phyloP scores from a whole-genome alignment of 2,113 vertebrate species.

The Callospermophilus lateralis region DNA sequence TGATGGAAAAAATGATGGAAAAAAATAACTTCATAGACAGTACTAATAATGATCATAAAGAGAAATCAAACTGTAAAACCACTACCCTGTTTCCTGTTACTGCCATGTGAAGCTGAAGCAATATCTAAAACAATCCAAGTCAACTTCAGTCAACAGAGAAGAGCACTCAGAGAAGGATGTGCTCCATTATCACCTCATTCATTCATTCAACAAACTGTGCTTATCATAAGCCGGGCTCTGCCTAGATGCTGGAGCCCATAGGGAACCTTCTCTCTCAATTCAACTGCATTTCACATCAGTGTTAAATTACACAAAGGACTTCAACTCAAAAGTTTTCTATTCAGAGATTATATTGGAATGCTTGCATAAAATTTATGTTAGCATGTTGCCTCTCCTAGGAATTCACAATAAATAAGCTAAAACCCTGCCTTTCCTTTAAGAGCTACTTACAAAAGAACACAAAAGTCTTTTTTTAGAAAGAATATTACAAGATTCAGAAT shows the following conservation, averaged over 20 bases:
- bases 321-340: slow-evolving; percentile 50
- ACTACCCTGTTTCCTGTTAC: background rate
- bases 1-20: background rate
- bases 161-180: background rate
- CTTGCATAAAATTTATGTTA: background rate
- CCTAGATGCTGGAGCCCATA: background rate
- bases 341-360: background rate
- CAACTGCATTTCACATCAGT: background rate
- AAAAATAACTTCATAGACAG: background rate
- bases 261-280: background rate
- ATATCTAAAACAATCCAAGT: background rate
- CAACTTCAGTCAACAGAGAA: background rate
- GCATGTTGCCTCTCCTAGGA: background rate
- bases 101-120: background rate
- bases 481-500: background rate
- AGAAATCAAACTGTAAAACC: background rate
- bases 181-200: background rate
- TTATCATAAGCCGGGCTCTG: background rate
- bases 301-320: slow-evolving; percentile 23
- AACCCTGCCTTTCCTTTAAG: background rate
- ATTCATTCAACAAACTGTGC: background rate
- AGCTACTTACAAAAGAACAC: background rate
- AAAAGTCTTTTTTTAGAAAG: background rate
- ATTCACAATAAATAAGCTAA: background rate
- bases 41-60: background rate